These are phyloP conservation scores for Drosophila phalerata DNA, from an alignment of 2,888 invertebrate genomes.

Conservation along the genomic window DNA sequence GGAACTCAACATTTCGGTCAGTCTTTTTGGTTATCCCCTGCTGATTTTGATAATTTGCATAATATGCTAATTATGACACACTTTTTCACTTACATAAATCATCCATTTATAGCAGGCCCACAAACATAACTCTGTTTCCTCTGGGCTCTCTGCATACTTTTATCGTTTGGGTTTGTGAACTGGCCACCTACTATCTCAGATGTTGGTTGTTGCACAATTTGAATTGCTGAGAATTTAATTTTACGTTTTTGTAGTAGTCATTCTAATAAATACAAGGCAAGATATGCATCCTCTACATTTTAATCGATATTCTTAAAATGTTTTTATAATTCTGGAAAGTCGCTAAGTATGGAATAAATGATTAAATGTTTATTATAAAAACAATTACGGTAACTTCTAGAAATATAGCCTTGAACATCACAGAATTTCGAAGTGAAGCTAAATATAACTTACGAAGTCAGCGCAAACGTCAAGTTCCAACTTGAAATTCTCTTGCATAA, in stretches of 20 bases:
- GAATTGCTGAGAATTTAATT: conserved; percentile 52
- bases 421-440: neutral
- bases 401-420: neutral
- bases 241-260: conserved; percentile 31
- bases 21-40: conserved; percentile 12
- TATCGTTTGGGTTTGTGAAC: conserved; percentile 33
- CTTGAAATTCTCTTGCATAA: conserved; percentile 4
- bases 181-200: conserved; percentile 26
- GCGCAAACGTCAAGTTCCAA: neutral
- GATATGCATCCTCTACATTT: conserved; percentile 2
- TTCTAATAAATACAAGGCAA: conserved; percentile 44
- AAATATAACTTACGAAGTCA: neutral
- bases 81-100: conserved; percentile 58
- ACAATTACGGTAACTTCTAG: no score
- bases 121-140: conserved; percentile 13
- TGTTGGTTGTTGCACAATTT: conserved; percentile 48
- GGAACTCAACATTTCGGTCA: conserved; percentile 22
- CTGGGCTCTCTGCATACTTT: conserved; percentile 17
- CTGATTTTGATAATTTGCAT: conserved; percentile 60
- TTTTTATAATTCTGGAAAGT: no score
- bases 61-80: conserved; percentile 70
- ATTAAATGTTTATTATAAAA: no score
- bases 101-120: conserved; percentile 54
- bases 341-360: no score
- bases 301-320: no score